Evolutionary conservation across 2,888 invertebrate genomes (phyloP).

Genomic region (Psococerastis gibbosa): DNA sequence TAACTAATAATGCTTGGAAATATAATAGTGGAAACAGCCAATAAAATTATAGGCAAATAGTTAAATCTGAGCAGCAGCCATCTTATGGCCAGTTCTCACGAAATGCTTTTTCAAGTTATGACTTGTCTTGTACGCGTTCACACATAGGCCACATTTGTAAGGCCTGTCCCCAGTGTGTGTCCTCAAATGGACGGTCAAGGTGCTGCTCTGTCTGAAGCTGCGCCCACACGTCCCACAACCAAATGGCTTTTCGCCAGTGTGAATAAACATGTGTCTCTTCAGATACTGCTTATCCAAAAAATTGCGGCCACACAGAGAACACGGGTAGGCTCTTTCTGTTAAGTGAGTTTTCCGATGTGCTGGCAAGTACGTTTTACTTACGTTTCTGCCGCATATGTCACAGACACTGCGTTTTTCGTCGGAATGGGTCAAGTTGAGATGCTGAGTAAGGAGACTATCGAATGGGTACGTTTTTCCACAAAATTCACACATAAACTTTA

Average conservation of each 20-base stretch:
- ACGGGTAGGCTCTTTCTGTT: not conserved
- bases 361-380: slow-evolving; percentile 4
- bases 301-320: not conserved
- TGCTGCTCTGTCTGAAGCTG: slow-evolving; percentile 13
- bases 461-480: slow-evolving; percentile 9
- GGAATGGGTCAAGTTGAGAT: slow-evolving; percentile 4
- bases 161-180: slow-evolving; percentile 13
- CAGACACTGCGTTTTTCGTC: slow-evolving; percentile 4
- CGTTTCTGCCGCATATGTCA: slow-evolving; percentile 9
- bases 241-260: slow-evolving; percentile 11
- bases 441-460: slow-evolving; percentile 3
- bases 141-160: slow-evolving; percentile 12
- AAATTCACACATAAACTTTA: slow-evolving; percentile 4
- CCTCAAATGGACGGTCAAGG: slow-evolving; percentile 13
- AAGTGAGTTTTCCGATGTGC: not conserved
- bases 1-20: no score
- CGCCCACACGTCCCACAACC: slow-evolving; percentile 11
- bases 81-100: slow-evolving; percentile 1
- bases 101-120: slow-evolving; percentile 4
- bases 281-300: slow-evolving; percentile 7
- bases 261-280: slow-evolving; percentile 1
- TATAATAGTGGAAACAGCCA: no score
- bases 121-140: slow-evolving; percentile 10
- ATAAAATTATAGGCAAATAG: no score
- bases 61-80: no score